Evolutionary conservation across 1,140 invertebrate species (phyloP).

Genomic region (Pogonomyrmex californicus): DNA sequence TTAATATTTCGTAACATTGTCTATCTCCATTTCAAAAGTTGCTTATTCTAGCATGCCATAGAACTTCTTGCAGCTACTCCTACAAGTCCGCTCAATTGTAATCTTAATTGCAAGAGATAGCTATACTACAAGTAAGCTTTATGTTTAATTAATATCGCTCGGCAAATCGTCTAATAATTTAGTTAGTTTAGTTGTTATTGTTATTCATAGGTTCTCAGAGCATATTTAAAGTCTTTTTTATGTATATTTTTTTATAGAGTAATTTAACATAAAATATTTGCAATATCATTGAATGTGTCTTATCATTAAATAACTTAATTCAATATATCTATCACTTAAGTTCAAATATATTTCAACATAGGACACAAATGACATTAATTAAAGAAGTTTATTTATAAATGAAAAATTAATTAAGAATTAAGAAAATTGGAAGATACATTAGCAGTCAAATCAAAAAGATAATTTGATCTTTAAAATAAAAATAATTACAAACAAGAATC

Average conservation of each 20-base stretch:
- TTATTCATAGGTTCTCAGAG: background rate
- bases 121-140: constrained; percentile 13
- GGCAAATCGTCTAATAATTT: constrained; percentile 16
- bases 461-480: background rate
- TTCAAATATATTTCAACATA: background rate
- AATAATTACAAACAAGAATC: background rate
- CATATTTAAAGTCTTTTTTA: constrained; percentile 9
- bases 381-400: background rate
- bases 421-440: background rate
- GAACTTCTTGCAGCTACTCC: constrained; percentile 42
- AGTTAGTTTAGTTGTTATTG: background rate
- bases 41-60: constrained; percentile 28
- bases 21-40: constrained; percentile 54
- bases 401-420: background rate
- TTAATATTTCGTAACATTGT: constrained; percentile 57
- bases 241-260: background rate
- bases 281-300: background rate
- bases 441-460: background rate
- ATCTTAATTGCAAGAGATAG: constrained; percentile 10
- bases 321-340: background rate
- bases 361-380: background rate
- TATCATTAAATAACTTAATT: background rate
- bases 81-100: background rate
- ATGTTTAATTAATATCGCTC: constrained; percentile 41
- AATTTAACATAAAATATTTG: background rate